Conservation (phyloP, 2,888 invertebrate species). For the Lasioglossum lativentre region DNA sequence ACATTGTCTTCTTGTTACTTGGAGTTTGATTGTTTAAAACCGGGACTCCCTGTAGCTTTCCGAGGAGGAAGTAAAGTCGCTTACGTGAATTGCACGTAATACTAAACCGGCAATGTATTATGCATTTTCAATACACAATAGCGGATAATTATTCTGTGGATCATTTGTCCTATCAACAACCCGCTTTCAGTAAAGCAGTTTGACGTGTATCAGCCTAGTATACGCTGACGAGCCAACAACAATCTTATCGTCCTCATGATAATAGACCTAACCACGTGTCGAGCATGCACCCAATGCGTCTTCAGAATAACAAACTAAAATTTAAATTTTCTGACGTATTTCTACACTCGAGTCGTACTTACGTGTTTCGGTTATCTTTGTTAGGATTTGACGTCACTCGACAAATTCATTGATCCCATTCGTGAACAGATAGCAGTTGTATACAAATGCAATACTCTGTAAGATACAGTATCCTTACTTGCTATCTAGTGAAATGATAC, state of each 20-base stretch:
- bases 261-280: conserved; percentile 28
- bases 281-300: conserved; percentile 13
- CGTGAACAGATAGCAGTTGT: not conserved
- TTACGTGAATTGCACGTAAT: not conserved
- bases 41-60: not conserved
- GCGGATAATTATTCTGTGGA: not conserved
- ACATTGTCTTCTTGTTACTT: not conserved
- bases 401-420: conserved; percentile 5
- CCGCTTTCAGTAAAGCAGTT: conserved; percentile 18
- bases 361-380: not conserved
- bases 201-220: conserved; percentile 13
- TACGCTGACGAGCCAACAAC: not conserved
- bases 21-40: not conserved
- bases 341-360: not conserved
- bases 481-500: not conserved
- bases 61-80: not conserved
- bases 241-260: conserved; percentile 41
- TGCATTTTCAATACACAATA: not conserved
- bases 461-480: not conserved
- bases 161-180: conserved; percentile 23
- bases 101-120: not conserved
- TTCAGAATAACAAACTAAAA: not conserved
- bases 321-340: not conserved
- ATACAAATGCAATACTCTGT: not conserved
- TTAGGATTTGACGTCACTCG: not conserved